Percentiles rank a stretch among this genome's conserved stretches.
These are phyloP conservation scores for Catocala fraxini DNA, from an alignment of 2,888 invertebrate species.

Conservation along the genomic window DNA sequence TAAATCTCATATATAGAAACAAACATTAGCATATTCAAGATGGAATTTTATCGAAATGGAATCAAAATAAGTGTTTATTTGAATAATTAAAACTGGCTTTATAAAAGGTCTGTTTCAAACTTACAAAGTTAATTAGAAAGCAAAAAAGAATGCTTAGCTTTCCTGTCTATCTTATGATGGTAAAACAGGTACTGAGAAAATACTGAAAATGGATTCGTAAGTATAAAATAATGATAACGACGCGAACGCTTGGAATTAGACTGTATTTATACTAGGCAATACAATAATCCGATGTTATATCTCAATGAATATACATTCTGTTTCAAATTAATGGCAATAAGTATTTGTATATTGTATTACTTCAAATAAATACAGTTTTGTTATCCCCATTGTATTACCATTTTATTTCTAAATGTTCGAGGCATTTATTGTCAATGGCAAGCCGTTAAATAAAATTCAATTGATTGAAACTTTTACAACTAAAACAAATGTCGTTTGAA, in stretches of 20 bases:
- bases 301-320: background rate
- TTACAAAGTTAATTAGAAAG: no score
- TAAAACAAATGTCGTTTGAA: constrained; percentile 30
- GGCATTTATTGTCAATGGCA: constrained; percentile 34
- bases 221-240: constrained; percentile 18
- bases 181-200: constrained; percentile 9
- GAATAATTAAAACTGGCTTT: background rate
- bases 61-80: background rate
- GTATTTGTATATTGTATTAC: no score
- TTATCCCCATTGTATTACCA: constrained; percentile 11
- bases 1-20: background rate
- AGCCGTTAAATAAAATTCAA: constrained; percentile 29
- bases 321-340: background rate
- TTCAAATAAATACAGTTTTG: background rate
- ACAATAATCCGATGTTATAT: background rate
- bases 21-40: background rate
- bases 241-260: constrained; percentile 17
- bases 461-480: constrained; percentile 28
- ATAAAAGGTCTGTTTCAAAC: no score
- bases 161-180: background rate
- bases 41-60: constrained; percentile 5
- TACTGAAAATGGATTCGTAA: constrained; percentile 16
- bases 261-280: background rate
- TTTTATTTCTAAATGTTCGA: constrained; percentile 22
- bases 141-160: background rate